Base-by-base conservation (phyloP, 2,797 vertebrate species). In the Myiotriccus ornatus region DNA sequence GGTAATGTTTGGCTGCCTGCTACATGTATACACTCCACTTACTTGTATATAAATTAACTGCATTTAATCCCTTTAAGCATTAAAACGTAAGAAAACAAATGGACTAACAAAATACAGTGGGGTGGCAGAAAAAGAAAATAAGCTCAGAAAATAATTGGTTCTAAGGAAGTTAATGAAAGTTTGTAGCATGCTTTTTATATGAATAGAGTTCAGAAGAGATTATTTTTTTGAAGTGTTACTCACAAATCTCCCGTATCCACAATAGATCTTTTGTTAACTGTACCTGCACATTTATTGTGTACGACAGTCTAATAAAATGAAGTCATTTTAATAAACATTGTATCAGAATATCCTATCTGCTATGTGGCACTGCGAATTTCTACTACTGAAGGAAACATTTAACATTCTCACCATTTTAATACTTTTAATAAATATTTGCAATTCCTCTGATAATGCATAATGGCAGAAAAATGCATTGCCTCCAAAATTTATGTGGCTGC, bases 381-480 rank as follows among this genome's bases (percentile, higher is more conserved):
- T 93, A 97, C 96, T 95, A 92, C 97, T 97, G 97, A 97, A 98
- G 97, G 97, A 98, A 97, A 96, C 97, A 98, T 98, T 98, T 98
- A 98, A 98, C 98, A 98, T 98, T 97, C 96, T 97, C 90, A 96
- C 94, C 95, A 97, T 97, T 98, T 98, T 98, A 98, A 98, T 98
- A 97, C 95, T 98, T 97, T 98, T 98, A 98, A 98, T 98, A 98
- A 98, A 98, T 98, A 98, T 98, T 98, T 98, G 97, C 96, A 97
- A 97, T 97, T 97, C 97, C 95, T 98, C 96, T 97, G 97, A 97
- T 98, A 98, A 98, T 84, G 91, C 93, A 97, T 97, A 96, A 94
- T 90, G 96, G 97, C 94, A 97, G 96, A 98, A 97, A 96, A 98
- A 97, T 97, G 91, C 96, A 96, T 96, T 94, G 96, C 94, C 95